Evolutionary conservation across 2,797 vertebrate species (phyloP).

Genomic region (Echiichthys vipera): DNA sequence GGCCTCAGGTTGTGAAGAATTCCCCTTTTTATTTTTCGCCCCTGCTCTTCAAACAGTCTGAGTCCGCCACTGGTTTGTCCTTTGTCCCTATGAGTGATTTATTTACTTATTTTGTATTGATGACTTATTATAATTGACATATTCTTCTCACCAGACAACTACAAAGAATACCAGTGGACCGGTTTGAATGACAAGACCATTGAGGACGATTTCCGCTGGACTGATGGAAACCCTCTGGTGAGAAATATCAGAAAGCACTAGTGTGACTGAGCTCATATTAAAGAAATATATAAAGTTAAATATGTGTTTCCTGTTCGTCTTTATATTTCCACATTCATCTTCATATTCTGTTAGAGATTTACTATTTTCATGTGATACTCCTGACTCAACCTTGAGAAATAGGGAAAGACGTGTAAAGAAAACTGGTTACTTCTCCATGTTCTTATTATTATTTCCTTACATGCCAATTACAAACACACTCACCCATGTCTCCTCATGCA

Average conservation of each 20-base stretch:
- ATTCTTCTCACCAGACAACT: conserved; percentile 83
- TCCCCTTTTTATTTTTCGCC: no score
- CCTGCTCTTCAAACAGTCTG: no score
- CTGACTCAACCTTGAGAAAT: no score
- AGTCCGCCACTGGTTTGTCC: neutral
- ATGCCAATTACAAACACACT: neutral
- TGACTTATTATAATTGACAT: neutral
- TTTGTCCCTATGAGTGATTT: neutral
- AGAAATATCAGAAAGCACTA: conserved; percentile 58
- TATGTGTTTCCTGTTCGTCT: no score
- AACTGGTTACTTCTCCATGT: no score
- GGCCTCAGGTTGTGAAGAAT: no score
- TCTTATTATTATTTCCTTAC: neutral
- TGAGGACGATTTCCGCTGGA: conserved; percentile 95
- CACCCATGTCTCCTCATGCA: conserved; percentile 49
- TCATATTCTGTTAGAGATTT: no score
- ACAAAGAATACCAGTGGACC: conserved; percentile 95
- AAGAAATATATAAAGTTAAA: no score
- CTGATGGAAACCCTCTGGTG: conserved; percentile 93
- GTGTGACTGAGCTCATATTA: neutral
- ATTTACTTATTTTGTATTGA: neutral
- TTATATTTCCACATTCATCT: no score
- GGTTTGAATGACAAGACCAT: conserved; percentile 95
- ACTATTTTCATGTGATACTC: no score
- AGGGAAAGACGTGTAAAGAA: no score